A percentile compares a stretch with the other conserved stretches of the same genome.
phyloP scores from a whole-genome alignment of 1,140 invertebrate genomes.

The Psix sp. region DNA sequence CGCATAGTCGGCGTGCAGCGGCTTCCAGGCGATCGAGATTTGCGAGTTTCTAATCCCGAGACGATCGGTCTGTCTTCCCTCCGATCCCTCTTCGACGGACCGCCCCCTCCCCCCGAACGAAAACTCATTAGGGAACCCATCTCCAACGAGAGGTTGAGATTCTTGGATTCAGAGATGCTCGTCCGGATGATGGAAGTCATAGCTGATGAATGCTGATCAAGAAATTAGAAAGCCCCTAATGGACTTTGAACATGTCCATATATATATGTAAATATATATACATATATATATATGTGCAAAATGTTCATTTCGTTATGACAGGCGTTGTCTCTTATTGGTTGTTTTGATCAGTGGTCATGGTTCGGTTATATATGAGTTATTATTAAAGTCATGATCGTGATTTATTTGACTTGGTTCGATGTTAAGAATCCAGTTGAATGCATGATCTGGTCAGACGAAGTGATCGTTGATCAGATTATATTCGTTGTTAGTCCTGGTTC shows the following conservation, averaged over 20 bases:
- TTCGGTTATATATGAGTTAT: too few species aligned
- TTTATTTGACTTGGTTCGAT: too few species aligned
- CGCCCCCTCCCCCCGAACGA: slow-evolving; percentile 28
- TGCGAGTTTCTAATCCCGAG: slow-evolving; percentile 59
- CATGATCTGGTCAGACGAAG: too few species aligned
- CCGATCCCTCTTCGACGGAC: background rate
- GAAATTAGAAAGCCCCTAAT: slow-evolving; percentile 55
- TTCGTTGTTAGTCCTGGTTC: too few species aligned
- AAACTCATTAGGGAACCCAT: slow-evolving; percentile 58
- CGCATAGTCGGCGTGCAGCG: slow-evolving; percentile 56
- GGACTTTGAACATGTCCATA: slow-evolving; percentile 23
- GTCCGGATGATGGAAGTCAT: slow-evolving; percentile 38
- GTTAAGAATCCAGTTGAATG: too few species aligned
- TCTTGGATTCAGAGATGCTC: slow-evolving; percentile 44
- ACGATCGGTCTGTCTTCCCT: slow-evolving; percentile 42
- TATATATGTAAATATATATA: too few species aligned
- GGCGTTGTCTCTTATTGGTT: too few species aligned
- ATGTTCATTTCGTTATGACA: too few species aligned
- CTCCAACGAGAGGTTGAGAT: slow-evolving; percentile 52
- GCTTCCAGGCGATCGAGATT: slow-evolving; percentile 59
- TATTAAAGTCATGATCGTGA: too few species aligned
- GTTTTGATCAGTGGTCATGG: too few species aligned
- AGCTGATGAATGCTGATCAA: slow-evolving; percentile 37
- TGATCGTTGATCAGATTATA: too few species aligned
- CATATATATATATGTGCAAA: too few species aligned